phyloP scores from a whole-genome alignment of 2,113 vertebrate species.

The Phalacrocorax carbo region DNA sequence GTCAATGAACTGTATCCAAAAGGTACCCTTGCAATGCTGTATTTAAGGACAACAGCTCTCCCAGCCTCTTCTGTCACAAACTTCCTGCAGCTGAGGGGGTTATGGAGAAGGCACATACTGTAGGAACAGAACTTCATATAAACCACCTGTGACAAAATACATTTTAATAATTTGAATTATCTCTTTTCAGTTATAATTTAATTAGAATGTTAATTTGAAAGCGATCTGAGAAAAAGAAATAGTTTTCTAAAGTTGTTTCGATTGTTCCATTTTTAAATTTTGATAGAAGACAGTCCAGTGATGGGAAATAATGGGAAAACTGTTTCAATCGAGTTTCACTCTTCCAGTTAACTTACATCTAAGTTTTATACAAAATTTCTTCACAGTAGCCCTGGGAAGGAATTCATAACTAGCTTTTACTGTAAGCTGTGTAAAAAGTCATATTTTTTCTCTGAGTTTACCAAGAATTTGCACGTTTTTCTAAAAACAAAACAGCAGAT shows the following conservation, averaged over 20 bases:
- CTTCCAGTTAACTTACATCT: neutral
- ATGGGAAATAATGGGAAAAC: neutral
- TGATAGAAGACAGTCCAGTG: neutral
- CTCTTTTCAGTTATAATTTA: neutral
- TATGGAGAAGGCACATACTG: neutral
- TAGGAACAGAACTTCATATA: neutral
- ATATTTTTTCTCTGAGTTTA: neutral
- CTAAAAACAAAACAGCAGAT: neutral
- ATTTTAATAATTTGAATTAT: neutral
- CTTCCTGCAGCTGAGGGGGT: accelerated
- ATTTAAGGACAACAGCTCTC: neutral
- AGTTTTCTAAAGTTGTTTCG: neutral
- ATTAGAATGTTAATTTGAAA: neutral
- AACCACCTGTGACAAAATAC: neutral
- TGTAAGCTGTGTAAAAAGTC: neutral
- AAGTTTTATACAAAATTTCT: neutral
- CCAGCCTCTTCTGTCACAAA: neutral
- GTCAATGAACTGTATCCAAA: neutral
- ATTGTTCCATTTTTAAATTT: neutral
- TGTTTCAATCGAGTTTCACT: neutral
- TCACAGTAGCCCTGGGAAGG: neutral
- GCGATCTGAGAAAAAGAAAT: neutral
- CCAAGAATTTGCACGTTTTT: neutral
- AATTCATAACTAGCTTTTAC: neutral
- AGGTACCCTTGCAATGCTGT: neutral